Evolutionary conservation across 2,797 vertebrate species (phyloP).

Genomic region (Protosalanx chinensis): DNA sequence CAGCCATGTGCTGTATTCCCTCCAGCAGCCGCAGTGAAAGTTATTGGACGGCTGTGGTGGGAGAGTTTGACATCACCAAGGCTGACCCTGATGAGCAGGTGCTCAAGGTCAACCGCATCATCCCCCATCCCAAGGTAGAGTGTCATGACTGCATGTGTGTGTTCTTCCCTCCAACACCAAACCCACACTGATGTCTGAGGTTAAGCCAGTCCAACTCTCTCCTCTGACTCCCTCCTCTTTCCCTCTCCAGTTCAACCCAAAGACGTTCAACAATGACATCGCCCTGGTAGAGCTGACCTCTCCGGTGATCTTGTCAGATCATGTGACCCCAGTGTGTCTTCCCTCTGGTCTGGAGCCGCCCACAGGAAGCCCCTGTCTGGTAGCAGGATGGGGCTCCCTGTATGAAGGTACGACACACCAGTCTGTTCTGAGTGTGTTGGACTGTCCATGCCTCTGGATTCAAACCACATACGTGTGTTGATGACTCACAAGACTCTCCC

Average conservation of each 20-base stretch:
- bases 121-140: conserved; percentile 88
- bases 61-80: conserved; percentile 82
- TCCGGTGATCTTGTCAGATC: conserved; percentile 68
- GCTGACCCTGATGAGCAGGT: conserved; percentile 72
- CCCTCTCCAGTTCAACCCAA: conserved; percentile 82
- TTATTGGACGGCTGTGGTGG: conserved; percentile 86
- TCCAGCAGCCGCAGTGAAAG: conserved; percentile 82
- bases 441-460: not conserved
- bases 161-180: not conserved
- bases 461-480: not conserved
- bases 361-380: conserved; percentile 82
- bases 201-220: not conserved
- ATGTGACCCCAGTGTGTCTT: conserved; percentile 83
- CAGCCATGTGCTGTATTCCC: not conserved
- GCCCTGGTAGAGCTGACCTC: conserved; percentile 86
- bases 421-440: not conserved
- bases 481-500: not conserved
- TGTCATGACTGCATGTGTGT: not conserved
- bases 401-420: conserved; percentile 79
- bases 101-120: conserved; percentile 85
- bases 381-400: conserved; percentile 92
- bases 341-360: conserved; percentile 79
- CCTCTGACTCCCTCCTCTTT: not conserved
- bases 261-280: conserved; percentile 89
- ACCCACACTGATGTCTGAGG: not conserved